Base-by-base conservation (phyloP, 1,140 invertebrate species). In the Reticulitermes speratus region DNA sequence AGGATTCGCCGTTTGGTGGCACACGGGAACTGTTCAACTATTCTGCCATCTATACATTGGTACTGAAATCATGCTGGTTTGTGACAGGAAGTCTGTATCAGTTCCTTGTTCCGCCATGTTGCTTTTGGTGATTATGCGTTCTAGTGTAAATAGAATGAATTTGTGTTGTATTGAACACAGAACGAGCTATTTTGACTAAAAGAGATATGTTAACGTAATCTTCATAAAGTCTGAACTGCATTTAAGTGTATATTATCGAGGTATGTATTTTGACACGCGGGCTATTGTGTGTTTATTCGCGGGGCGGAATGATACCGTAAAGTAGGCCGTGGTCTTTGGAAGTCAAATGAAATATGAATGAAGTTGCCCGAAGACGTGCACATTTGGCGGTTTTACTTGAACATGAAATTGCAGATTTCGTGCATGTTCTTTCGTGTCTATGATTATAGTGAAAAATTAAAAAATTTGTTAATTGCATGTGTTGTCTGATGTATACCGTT, bases 271-370 rank as follows among this genome's bases (percentile, higher is more conserved):
- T 30, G 65, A 75, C 65, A 75, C 8, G n/a, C 16, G 30, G 83
- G 83, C 16, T 23, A 2, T 48, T 84, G 59, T 48, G 83, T 84
- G 83, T 84, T 84, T 84, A 30, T 84, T 84, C 83, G 8, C 52
- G 30, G 83, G 83, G 83, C 83, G 83, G 83, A 84, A 84, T 84
- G 83, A 84, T 84, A 84, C 83, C 30, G 83, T 84, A 84, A 84
- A 84, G 83, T 84, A 84, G 83, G 83, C 83, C 83, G 83, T 52
- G n/a, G 44, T 23, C 45, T 84, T 52, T 32, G 45, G 52, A 11
- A 32, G 44, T 52, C 45, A 59, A 84, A 84, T 84, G 48, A 84
- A 84, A 84, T 84, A 84, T 84, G 83, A 84, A 84, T 84, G 83
- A 52, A 52, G 83, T 32, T 52, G 30, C 21, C 83, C 83, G 83